Evolutionary conservation across 2,113 vertebrate species (phyloP).

Genomic region (Pterocles burchelli): DNA sequence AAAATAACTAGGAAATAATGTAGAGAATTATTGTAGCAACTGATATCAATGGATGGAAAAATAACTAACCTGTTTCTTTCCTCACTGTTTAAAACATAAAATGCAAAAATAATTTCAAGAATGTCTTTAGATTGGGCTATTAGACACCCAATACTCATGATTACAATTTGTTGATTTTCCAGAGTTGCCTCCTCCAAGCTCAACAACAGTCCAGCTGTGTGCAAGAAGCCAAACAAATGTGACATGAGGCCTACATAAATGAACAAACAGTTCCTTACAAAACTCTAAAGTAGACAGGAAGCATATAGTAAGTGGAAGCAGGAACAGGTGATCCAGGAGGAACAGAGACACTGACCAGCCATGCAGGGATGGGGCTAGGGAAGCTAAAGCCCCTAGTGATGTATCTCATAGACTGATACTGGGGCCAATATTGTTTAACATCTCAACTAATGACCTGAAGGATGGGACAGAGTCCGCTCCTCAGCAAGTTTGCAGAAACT

Average conservation of each 20-base stretch:
- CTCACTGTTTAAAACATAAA: neutral
- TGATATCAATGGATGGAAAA: neutral
- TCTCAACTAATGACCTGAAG: neutral
- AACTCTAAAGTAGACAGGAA: neutral
- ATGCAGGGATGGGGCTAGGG: neutral
- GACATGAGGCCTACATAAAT: neutral
- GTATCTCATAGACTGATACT: neutral
- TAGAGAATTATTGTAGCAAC: neutral
- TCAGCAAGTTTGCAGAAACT: neutral
- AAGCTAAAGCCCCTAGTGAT: neutral
- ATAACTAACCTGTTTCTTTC: neutral
- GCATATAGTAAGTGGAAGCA: neutral
- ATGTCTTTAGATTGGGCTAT: neutral
- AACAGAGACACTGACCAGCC: neutral
- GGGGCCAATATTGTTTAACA: rapidly evolving
- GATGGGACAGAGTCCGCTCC: neutral
- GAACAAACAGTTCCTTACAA: neutral
- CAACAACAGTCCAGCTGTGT: neutral
- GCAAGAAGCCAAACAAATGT: neutral
- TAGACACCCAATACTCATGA: neutral
- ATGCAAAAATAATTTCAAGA: neutral
- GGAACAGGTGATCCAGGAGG: neutral
- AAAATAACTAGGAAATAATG: neutral
- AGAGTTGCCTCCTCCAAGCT: neutral
- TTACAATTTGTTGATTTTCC: neutral